phyloP scores from a whole-genome alignment of 2,888 invertebrate genomes.

The Aleiodes alternator region DNA sequence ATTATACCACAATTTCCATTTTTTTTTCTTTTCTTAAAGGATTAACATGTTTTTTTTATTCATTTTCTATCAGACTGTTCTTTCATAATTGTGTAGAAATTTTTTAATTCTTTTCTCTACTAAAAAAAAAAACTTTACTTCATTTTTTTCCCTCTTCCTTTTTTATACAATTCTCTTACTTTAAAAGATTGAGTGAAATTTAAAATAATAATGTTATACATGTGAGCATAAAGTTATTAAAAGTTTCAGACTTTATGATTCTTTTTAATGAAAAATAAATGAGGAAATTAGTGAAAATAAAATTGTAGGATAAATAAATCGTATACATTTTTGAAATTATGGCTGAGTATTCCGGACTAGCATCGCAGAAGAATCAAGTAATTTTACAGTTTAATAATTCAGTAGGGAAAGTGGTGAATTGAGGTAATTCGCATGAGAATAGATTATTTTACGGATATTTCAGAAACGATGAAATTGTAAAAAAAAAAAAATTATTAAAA shows the following conservation, averaged over 20 bases:
- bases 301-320: conserved; percentile 49
- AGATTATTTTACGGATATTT: too few relatives aligned
- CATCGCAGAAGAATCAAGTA: conserved; percentile 54
- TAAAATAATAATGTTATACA: not conserved
- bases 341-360: conserved; percentile 65
- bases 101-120: not conserved
- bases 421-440: too few relatives aligned
- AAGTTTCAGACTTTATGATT: conserved; percentile 40
- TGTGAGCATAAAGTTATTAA: conserved; percentile 4
- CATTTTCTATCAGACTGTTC: conserved; percentile 24
- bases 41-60: conserved; percentile 18
- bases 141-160: not conserved
- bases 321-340: conserved; percentile 60
- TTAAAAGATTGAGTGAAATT: conserved; percentile 8
- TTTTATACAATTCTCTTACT: not conserved
- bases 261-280: conserved; percentile 48
- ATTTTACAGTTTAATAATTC: too few relatives aligned
- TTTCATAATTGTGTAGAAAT: conserved; percentile 18
- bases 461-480: too few relatives aligned
- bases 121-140: not conserved
- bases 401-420: too few relatives aligned
- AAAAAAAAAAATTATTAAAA: too few relatives aligned
- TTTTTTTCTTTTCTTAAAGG: conserved; percentile 11
- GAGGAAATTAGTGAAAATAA: conserved; percentile 59
- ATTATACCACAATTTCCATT: conserved; percentile 22